Evolutionary conservation across 2,888 invertebrate genomes (phyloP), one percentile per base, ranked within the genome.

Genomic region (Suillia variegata): DNA sequence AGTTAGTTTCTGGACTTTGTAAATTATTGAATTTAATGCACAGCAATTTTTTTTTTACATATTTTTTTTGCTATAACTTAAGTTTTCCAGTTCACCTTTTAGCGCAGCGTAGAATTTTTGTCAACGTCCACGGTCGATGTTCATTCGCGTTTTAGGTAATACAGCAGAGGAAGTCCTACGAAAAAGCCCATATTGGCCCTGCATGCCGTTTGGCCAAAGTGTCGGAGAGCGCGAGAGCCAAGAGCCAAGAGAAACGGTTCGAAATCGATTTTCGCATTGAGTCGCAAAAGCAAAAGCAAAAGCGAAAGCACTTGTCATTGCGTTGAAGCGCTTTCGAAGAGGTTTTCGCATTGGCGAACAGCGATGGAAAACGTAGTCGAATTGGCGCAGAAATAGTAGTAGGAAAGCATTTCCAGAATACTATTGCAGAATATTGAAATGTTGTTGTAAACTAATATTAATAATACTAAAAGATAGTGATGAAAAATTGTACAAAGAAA

Each of bases 111-210:
- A 70, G 69, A 62, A 69, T 69, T 71, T 70, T 74, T 77, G 71
- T 71, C 79, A 77, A 79, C 77, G 79, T 75, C 76, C 77, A 78
- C 79, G 78, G 78, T 75, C 77, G 79, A 79, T 79, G 77, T 78
- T 79, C 79, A 78, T 76, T 76, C 78, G 77, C 77, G 77, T 77
- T 77, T 77, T 79, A 76, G 74, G 65, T 69, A 65, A 66, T 67
- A 70, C 68, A 74, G 66, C 63, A 66, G 69, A 73, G 70, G 70
- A 73, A 73, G 70, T 69, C 72, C 73, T 67, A 72, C 67, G 69
- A 74, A 75, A 73, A 77, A 77, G 74, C 74, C 66, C 58, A 65
- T 56, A 59, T 61, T 58, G 65, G 62, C 62, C 59, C 58, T 62
- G 52, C 59, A 47, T 54, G 13, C 2, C 24, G 13, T 13, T 18